A percentile compares a stretch with the other conserved stretches of the same genome.
These are phyloP conservation scores for Ylistrum balloti DNA, from an alignment of 1,140 invertebrate species.

Conservation along the genomic window DNA sequence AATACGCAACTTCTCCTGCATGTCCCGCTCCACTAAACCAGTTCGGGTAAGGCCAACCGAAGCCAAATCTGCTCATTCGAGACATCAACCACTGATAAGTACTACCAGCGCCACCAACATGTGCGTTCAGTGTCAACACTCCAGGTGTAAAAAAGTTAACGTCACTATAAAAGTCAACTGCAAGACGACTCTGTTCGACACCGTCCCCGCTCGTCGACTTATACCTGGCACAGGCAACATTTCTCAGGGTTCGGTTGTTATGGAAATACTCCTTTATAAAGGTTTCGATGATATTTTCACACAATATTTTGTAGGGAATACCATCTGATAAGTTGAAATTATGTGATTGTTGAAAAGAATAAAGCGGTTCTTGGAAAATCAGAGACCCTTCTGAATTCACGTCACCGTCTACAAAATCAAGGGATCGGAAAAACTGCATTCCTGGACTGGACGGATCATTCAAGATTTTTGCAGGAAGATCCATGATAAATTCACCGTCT, in stretches of 20 bases:
- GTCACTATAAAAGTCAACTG: background rate
- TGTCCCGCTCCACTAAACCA: constrained; percentile 1
- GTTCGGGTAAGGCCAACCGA: background rate
- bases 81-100: constrained; percentile 3
- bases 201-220: background rate
- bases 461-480: constrained; percentile 14
- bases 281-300: background rate
- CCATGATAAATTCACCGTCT: background rate
- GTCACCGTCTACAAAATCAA: constrained; percentile 16
- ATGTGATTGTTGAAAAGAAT: background rate
- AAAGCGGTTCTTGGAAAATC: background rate
- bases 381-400: constrained; percentile 10
- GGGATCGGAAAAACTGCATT: background rate
- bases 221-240: background rate
- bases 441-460: background rate
- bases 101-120: background rate
- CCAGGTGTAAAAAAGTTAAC: background rate
- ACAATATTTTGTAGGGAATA: background rate
- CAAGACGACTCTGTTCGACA: constrained; percentile 3
- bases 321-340: background rate
- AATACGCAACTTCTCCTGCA: background rate
- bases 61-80: background rate
- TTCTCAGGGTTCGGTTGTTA: background rate
- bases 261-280: background rate
- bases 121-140: background rate